Conservation (phyloP, 2,113 vertebrate genomes). For the Prionailurus bengalensis region DNA sequence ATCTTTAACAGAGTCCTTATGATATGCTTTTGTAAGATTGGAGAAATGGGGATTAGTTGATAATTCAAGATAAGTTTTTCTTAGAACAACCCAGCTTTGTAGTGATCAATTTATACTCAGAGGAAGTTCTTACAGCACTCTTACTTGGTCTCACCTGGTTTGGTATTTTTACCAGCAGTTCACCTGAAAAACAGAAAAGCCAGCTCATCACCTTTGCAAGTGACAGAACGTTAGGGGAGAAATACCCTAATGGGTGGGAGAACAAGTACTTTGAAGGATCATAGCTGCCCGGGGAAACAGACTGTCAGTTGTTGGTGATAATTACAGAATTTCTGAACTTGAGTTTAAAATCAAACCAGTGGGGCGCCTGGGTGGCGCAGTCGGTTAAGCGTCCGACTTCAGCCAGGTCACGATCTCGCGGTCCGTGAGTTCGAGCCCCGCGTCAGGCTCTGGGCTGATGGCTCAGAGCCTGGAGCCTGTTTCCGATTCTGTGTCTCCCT, state of each 20-base stretch:
- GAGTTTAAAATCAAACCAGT: conserved; percentile 24
- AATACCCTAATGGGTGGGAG: not conserved
- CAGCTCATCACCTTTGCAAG: not conserved
- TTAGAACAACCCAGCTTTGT: not conserved
- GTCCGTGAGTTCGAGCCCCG: no score
- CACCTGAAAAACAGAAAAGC: conserved; percentile 7
- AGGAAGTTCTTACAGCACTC: not conserved
- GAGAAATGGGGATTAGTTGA: conserved; percentile 9
- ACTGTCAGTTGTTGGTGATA: not conserved
- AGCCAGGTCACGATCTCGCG: no score
- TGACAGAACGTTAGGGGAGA: not conserved
- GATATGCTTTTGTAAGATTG: not conserved
- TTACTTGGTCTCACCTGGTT: conserved; percentile 1
- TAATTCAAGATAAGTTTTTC: conserved; percentile 9
- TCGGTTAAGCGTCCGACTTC: no score
- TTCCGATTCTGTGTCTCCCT: no score
- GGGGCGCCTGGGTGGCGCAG: no score
- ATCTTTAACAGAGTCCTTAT: not conserved
- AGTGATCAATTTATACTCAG: conserved; percentile 6
- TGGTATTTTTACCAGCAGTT: conserved; percentile 35
- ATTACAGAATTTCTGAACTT: conserved; percentile 8
- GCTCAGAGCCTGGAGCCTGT: no score
- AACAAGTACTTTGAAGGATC: conserved; percentile 41
- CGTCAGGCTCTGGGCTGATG: no score
- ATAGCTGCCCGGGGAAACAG: not conserved